phyloP scores from a whole-genome alignment of 2,888 invertebrate genomes.

The Drosophila imparisetae region DNA sequence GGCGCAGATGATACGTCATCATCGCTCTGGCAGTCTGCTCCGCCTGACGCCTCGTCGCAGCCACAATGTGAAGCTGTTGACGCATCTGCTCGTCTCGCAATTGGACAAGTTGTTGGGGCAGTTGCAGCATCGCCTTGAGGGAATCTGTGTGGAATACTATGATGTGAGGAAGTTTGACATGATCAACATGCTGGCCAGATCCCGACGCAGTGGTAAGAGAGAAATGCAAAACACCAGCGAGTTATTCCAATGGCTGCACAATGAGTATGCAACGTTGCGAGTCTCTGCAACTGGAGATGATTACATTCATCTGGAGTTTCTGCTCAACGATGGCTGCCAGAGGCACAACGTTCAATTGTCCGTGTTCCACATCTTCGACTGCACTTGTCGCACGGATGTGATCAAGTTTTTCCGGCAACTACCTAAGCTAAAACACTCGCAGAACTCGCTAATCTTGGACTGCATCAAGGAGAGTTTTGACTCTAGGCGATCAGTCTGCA shows the following conservation, averaged over 20 bases:
- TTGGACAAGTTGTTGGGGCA: conserved; percentile 61
- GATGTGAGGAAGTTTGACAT: conserved; percentile 78
- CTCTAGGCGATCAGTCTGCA: conserved; percentile 28
- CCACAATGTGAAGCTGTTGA: conserved; percentile 58
- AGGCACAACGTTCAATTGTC: conserved; percentile 50
- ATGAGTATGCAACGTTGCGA: conserved; percentile 55
- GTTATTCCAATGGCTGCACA: conserved; percentile 68
- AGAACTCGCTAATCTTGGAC: conserved; percentile 60
- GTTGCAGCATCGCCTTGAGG: conserved; percentile 41
- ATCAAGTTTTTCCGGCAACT: conserved; percentile 59
- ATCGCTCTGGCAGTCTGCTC: conserved; percentile 57
- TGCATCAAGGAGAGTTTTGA: conserved; percentile 71
- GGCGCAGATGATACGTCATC: conserved; percentile 54
- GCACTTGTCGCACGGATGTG: conserved; percentile 49
- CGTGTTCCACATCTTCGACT: conserved; percentile 59
- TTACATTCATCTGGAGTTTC: conserved; percentile 67
- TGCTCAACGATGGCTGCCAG: conserved; percentile 33
- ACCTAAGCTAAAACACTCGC: conserved; percentile 24
- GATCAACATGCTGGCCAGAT: conserved; percentile 59
- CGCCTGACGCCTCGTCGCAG: conserved; percentile 55
- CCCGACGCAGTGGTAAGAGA: conserved; percentile 18
- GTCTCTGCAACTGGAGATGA: conserved; percentile 65
- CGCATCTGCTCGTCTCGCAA: conserved; percentile 66
- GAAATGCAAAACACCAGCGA: conserved; percentile 61
- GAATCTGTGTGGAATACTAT: conserved; percentile 68